phyloP scores from a whole-genome alignment of 2,888 invertebrate genomes.

The Caenorhabditis becei region DNA sequence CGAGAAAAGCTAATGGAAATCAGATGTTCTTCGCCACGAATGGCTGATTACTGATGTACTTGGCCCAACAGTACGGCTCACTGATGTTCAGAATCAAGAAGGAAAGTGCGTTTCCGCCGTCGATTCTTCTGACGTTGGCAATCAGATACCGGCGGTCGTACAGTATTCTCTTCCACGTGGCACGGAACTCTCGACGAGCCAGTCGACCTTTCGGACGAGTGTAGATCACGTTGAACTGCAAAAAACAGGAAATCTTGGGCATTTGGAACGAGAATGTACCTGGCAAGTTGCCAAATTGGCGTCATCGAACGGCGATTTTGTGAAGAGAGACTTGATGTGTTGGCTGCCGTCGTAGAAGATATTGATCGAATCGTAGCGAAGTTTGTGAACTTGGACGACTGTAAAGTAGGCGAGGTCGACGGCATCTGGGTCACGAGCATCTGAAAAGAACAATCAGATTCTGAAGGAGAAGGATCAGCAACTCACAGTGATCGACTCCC shows the following conservation, averaged over 20 bases:
- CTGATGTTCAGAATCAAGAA: slow-evolving; percentile 55
- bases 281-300: slow-evolving; percentile 59
- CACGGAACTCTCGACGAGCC: slow-evolving; percentile 50
- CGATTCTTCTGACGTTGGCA: slow-evolving; percentile 30
- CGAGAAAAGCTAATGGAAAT: not conserved
- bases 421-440: slow-evolving; percentile 47
- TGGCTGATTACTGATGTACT: slow-evolving; percentile 58
- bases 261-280: slow-evolving; percentile 1
- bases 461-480: not conserved
- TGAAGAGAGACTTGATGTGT: slow-evolving; percentile 54
- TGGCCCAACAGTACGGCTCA: slow-evolving; percentile 63
- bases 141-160: slow-evolving; percentile 57
- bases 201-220: slow-evolving; percentile 47
- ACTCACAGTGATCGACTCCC: slow-evolving; percentile 59
- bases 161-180: slow-evolving; percentile 57
- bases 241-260: not conserved
- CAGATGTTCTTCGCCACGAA: slow-evolving; percentile 48
- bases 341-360: slow-evolving; percentile 54
- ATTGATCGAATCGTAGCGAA: slow-evolving; percentile 59
- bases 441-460: slow-evolving; percentile 9
- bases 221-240: slow-evolving; percentile 60
- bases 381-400: slow-evolving; percentile 54
- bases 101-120: slow-evolving; percentile 20
- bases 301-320: slow-evolving; percentile 57
- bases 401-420: slow-evolving; percentile 55